Evolutionary conservation across 1,140 invertebrate genomes (phyloP), one percentile per base, ranked within the genome.

Genomic region (Pectinophora gossypiella): DNA sequence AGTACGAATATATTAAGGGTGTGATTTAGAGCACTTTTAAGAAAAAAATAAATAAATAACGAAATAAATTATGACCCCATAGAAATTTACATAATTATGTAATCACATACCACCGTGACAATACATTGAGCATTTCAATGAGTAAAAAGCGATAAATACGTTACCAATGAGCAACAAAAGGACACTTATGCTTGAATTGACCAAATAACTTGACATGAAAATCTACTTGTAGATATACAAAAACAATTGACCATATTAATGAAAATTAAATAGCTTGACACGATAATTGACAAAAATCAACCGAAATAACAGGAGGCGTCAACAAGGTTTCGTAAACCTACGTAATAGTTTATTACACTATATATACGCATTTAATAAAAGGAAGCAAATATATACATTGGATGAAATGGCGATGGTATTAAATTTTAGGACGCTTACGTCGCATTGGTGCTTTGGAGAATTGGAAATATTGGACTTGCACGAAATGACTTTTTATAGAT

Each of bases 251-350:
- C 83, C 42, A 51, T 68, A 60, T 60, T 54, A 67, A 60, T 69
- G 43, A 45, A 68, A 71, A 72, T 68, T 66, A 72, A 59, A 53
- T 60, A 64, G 65, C 52, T 71, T 75, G 74, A 79, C 72, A 75
- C 61, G 67, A 59, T 84, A 84, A 86, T 86, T 86, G 82, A 86
- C 80, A 73, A 80, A 79, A 81, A 82, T 63, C 65, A 79, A 84
- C 64, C 61, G 68, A 81, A 85, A 75, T 62, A 74, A 79, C 69
- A 74, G 58, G 66, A 63, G 66, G 56, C 57, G 63, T 67, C 58
- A 77, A 83, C 78, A 76, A 76, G 67, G 61, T 73, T 72, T 74
- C 60, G 71, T 75, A 74, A 74, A 76, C 65, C 67, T 74, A 79
- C 56, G 42, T 59, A 51, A 64, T 61, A n/a, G n/a, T n/a, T n/a